A percentile compares a stretch with the other conserved stretches of the same genome.
Evolutionary conservation across 1,140 invertebrate genomes (phyloP).

Genomic region (Heliconius melpomene): DNA sequence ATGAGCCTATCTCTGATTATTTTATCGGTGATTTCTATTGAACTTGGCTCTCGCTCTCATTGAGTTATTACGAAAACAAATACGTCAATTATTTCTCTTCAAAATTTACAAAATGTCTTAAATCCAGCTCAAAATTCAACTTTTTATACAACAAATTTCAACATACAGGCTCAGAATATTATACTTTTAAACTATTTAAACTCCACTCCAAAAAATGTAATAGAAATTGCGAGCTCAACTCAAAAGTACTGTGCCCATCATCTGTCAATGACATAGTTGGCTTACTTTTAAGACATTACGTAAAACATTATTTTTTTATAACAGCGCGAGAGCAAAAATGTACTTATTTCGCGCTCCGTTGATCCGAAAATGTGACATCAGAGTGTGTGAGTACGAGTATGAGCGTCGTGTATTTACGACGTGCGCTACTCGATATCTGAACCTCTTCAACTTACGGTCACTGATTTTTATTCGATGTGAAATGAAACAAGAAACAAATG

Average conservation of each 20-base stretch:
- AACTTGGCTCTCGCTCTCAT: too few relatives aligned
- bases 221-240: background rate
- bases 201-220: background rate
- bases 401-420: constrained; percentile 72
- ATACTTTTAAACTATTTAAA: background rate
- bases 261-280: constrained; percentile 60
- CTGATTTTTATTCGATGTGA: constrained; percentile 67
- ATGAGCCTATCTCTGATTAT: too few relatives aligned
- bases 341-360: constrained; percentile 80
- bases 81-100: background rate
- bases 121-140: background rate
- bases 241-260: constrained; percentile 33
- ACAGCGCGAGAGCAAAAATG: constrained; percentile 75
- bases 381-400: constrained; percentile 61
- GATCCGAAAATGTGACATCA: constrained; percentile 78
- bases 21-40: too few relatives aligned
- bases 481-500: constrained; percentile 32
- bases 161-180: background rate
- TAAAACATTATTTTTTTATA: constrained; percentile 77
- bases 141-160: background rate
- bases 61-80: background rate
- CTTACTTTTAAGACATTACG: constrained; percentile 67
- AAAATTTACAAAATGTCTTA: background rate
- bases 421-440: constrained; percentile 67
- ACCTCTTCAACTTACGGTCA: constrained; percentile 73